Percentiles rank a stretch among this genome's conserved stretches.
phyloP scores from a whole-genome alignment of 2,113 vertebrate species.

The Rafetus swinhoei region DNA sequence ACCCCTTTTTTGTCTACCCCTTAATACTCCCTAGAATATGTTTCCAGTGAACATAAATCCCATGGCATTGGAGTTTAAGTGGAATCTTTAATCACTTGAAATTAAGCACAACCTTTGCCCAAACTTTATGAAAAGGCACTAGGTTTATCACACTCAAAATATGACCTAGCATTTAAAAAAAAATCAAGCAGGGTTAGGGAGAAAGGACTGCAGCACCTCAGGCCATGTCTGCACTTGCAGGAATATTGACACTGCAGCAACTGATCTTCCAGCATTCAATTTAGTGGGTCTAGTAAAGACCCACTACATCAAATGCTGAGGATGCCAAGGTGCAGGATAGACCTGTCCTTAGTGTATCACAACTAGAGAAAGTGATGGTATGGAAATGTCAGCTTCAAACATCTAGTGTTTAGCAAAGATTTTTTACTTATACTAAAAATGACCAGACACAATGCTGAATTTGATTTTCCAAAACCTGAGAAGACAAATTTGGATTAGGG shows the following conservation, averaged over 20 bases:
- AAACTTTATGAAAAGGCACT: neutral
- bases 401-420: neutral
- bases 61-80: neutral
- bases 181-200: neutral
- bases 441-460: neutral
- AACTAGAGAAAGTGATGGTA: slow-evolving; percentile 14
- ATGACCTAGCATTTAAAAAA: neutral
- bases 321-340: no score
- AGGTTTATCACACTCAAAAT: neutral
- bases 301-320: no score
- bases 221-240: no score
- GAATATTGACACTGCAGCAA: no score
- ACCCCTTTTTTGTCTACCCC: neutral
- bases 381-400: neutral
- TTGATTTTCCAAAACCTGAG: slow-evolving; percentile 34
- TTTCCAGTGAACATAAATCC: neutral
- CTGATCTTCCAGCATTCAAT: no score
- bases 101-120: neutral
- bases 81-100: slow-evolving; percentile 7
- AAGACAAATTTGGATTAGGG: neutral
- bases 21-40: neutral
- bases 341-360: neutral
- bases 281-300: no score
- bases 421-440: neutral
- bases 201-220: neutral